phyloP scores from a whole-genome alignment of 2,888 invertebrate species.

The Nomada hirtipes region DNA sequence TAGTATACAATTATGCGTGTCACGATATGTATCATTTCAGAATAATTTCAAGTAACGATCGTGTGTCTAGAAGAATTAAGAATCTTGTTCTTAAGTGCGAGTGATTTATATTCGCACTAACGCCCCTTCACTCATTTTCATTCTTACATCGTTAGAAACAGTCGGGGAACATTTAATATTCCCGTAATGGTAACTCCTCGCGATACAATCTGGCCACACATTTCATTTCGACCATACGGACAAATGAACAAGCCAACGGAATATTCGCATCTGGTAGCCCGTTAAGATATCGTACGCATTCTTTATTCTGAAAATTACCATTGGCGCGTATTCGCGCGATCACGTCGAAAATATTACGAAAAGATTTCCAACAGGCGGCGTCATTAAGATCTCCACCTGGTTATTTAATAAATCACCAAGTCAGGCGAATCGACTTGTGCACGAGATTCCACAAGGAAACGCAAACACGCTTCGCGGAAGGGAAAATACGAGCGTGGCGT shows the following conservation, averaged over 20 bases:
- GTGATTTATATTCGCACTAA: too few relatives aligned
- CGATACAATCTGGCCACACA: not conserved
- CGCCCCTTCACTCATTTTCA: too few relatives aligned
- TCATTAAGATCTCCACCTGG: slow-evolving; percentile 6
- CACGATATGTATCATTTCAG: too few relatives aligned
- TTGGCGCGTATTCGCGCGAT: not conserved
- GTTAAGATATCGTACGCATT: slow-evolving; percentile 6
- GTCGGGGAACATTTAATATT: not conserved
- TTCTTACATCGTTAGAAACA: too few relatives aligned
- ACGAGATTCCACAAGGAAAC: slow-evolving; percentile 25
- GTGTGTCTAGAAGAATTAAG: too few relatives aligned
- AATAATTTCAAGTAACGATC: too few relatives aligned
- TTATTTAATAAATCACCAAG: slow-evolving; percentile 27
- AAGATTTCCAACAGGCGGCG: too few relatives aligned
- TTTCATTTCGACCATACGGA: not conserved
- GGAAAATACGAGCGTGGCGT: slow-evolving; percentile 47
- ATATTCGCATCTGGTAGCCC: not conserved
- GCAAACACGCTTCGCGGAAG: slow-evolving; percentile 27
- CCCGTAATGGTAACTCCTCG: not conserved
- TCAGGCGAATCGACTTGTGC: slow-evolving; percentile 7
- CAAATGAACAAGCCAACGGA: not conserved
- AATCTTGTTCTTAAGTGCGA: too few relatives aligned
- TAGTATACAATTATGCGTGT: too few relatives aligned
- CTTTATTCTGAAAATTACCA: slow-evolving; percentile 2
- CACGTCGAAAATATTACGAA: not conserved